Conservation (phyloP, 2,797 vertebrate genomes). For the Synaphobranchus kaupii region DNA sequence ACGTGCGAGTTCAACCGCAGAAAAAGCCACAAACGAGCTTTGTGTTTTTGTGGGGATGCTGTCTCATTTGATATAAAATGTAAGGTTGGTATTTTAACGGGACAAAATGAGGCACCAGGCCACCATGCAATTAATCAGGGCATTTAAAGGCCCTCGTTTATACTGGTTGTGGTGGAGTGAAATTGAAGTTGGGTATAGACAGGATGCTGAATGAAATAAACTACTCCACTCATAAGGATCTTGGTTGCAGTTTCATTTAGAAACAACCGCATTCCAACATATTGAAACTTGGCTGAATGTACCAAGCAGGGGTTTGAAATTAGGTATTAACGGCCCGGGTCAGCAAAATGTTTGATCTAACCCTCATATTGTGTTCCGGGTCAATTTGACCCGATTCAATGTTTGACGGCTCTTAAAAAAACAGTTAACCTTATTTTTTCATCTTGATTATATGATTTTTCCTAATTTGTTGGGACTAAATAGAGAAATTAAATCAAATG, state of each 20-base stretch:
- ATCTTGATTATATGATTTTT: no score
- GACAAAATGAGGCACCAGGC: neutral
- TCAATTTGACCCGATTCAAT: no score
- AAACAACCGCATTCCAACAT: neutral
- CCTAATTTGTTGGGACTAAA: no score
- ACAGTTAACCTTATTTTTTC: no score
- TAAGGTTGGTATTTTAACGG: neutral
- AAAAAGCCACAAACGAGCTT: neutral
- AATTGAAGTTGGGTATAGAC: neutral
- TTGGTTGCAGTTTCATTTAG: constrained; percentile 17
- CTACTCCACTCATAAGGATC: neutral
- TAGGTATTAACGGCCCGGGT: neutral
- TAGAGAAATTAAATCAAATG: no score
- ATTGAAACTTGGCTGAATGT: neutral
- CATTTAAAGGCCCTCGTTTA: neutral
- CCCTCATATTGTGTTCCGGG: neutral
- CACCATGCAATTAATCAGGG: neutral
- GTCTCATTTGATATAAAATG: neutral
- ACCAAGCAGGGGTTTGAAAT: neutral
- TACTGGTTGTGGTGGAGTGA: neutral
- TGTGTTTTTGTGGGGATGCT: neutral
- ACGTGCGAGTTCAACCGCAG: neutral
- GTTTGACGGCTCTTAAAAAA: no score
- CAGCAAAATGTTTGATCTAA: neutral
- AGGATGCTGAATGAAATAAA: neutral